These are phyloP conservation scores for Capra hircus DNA, from an alignment of 2,113 vertebrate genomes.

Conservation along the genomic window DNA sequence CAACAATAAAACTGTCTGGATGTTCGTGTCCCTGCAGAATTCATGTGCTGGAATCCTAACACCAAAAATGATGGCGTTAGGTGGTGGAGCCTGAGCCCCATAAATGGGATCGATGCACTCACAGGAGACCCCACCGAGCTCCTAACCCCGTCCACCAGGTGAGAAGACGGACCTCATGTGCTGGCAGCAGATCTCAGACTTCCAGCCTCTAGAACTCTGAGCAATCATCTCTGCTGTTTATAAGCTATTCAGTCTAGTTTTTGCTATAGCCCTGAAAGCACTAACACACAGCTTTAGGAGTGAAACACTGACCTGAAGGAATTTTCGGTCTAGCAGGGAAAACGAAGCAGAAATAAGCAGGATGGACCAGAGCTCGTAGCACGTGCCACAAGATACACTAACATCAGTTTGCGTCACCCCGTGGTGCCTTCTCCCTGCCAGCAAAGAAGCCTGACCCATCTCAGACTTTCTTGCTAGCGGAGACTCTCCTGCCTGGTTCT, in stretches of 20 bases:
- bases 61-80: not conserved
- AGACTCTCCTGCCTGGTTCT: not conserved
- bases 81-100: not conserved
- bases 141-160: fast-evolving
- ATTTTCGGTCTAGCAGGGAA: not conserved
- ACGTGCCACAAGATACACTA: not conserved
- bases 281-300: not conserved
- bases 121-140: not conserved
- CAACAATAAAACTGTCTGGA: not conserved
- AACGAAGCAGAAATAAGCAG: not conserved
- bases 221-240: not conserved
- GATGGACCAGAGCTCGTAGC: not conserved
- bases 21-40: not conserved
- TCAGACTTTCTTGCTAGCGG: not conserved
- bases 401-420: too few species aligned
- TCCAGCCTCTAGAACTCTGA: not conserved
- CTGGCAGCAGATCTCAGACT: not conserved
- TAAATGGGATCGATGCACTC: not conserved
- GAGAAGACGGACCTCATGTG: not conserved
- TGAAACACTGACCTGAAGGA: not conserved
- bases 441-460: not conserved
- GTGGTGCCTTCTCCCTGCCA: not conserved
- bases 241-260: not conserved
- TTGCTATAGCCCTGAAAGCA: not conserved
- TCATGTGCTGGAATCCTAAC: not conserved